Evolutionary conservation across 2,113 vertebrate species (phyloP), one percentile per base, ranked within the genome.

Genomic region (Trogon melanurus): DNA sequence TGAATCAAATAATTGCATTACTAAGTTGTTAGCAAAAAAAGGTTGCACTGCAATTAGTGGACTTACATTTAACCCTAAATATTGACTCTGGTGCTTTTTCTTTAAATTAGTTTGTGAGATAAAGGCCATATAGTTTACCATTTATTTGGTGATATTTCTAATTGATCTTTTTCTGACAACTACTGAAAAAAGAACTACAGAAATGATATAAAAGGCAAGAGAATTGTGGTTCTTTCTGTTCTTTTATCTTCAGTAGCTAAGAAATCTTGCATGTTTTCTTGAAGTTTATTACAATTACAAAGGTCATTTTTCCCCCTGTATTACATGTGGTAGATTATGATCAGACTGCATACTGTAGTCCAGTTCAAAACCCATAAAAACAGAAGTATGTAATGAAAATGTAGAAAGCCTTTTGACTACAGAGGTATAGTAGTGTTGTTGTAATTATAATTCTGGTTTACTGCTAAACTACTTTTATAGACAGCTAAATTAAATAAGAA

Each of bases 261-360:
- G 67, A 58, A 70, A 62, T 44, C 16, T 54, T 16, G 2, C 1
- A 3, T 27, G 7, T n/a, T 88, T 83, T 67, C 56, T 32, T 48
- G 7, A n/a, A 45, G n/a, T 26, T 64, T n/a, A 20, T 85, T 54
- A 58, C 5, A 48, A 6, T 48, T 74, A 16, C 6, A 11, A 71
- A 62, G 21, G 13, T 1, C 0, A 5, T 3, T 26, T 79, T 88
- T 41, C 6, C 8, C 15, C 50, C 23, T 32, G 0, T 79, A 26
- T n/a, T 41, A 10, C 32, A 26, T 38, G 29, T 25, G 11, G 13
- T 34, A 70, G 30, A 44, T 54, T 91, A 60, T 60, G 19, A 80
- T 12, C 14, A 60, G 19, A 70, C 3, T 45, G 10, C 17, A 29
- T 60, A n/a, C 26, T 54, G 14, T 21, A 85, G 20, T 18, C 11